Conservation (phyloP, 2,113 vertebrate species). For the Dolichotis patagonum region DNA sequence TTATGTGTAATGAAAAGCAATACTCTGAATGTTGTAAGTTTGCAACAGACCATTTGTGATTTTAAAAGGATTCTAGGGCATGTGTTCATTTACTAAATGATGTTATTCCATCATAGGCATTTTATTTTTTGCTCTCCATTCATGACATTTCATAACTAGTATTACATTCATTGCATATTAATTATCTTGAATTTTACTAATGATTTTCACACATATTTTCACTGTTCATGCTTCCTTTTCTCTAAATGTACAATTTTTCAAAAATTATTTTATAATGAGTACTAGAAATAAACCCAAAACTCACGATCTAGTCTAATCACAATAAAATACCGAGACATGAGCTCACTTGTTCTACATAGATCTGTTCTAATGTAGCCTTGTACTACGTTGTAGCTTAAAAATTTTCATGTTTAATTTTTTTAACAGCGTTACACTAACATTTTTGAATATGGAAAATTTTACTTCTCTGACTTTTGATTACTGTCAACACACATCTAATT, state of each 20-base stretch:
- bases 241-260: background rate
- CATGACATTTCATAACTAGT: background rate
- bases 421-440: background rate
- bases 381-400: background rate
- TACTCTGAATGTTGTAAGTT: background rate
- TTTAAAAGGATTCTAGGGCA: background rate
- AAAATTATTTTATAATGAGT: constrained; percentile 1
- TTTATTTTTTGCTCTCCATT: constrained; percentile 47
- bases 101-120: background rate
- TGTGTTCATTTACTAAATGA: background rate
- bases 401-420: background rate
- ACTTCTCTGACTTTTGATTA: constrained; percentile 23
- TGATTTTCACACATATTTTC: background rate
- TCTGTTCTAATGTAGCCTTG: background rate
- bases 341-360: background rate
- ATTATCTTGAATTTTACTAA: constrained; percentile 27
- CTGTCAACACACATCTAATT: background rate
- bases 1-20: background rate
- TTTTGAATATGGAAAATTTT: background rate
- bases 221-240: background rate
- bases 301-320: background rate
- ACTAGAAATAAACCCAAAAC: constrained; percentile 19
- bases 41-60: background rate
- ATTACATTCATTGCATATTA: background rate
- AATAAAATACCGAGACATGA: background rate